Evolutionary conservation across 2,888 invertebrate species (phyloP), one percentile per base, ranked within the genome.

Genomic region (Agonopterix heracliana): DNA sequence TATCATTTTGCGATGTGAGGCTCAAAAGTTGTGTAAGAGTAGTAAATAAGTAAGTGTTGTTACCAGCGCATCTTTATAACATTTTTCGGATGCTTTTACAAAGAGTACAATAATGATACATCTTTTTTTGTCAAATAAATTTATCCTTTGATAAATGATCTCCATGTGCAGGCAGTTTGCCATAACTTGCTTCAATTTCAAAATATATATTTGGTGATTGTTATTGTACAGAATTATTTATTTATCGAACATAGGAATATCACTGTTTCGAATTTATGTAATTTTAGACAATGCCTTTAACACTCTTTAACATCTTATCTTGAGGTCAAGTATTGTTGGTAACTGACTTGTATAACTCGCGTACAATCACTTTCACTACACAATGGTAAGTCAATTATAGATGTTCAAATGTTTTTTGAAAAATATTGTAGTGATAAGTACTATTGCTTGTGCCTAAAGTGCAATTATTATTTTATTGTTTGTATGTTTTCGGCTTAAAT

Each of bases 81-180:
- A 85, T 85, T 84, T 83, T 77, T 65, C 83, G 83, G 79, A 83
- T 81, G 86, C 74, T 61, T 63, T 64, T 65, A 57, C 68, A 66
- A 75, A 49, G 52, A 79, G 82, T 85, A 85, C 84, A 83, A 87
- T 83, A 80, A 78, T 73, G 71, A 70, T 69, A 69, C 59, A 68
- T 66, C 64, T 71, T 81, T 71, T 78, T 77, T 76, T 70, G 73
- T 78, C 67, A 69, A 66, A 67, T 71, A 78, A 73, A 74, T 79
- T 79, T 79, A 81, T 81, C 26, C 26, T 26, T 26, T 77, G 74
- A 81, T 78, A 77, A 41, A 66, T 82, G 85, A 83, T 83, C 85
- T 82, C 83, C 58, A 63, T 59, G 66, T 74, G 71, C 71, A 74
- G 77, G 74, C 66, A 65, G 63, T 70, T 73, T 71, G 73, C 73